These are phyloP conservation scores for Rotaria socialis DNA, from an alignment of 2,888 invertebrate species.

Conservation along the genomic window DNA sequence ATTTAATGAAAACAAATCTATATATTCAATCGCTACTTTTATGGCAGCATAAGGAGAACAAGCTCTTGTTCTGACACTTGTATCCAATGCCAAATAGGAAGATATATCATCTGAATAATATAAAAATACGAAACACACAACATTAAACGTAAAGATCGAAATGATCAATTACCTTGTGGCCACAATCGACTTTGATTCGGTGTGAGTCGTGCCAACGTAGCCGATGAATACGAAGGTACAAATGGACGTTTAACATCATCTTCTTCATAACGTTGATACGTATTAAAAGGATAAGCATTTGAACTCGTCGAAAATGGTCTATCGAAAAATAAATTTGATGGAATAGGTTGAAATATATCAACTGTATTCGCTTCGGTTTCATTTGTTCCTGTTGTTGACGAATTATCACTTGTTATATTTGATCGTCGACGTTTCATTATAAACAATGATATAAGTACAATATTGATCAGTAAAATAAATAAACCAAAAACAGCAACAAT, in stretches of 20 bases:
- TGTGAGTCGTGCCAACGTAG: not conserved
- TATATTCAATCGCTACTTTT: not conserved
- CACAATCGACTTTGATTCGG: not conserved
- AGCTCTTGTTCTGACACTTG: not conserved
- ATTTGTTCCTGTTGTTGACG: conserved; percentile 44
- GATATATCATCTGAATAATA: not conserved
- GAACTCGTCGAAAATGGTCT: not conserved
- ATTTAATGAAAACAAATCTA: not conserved
- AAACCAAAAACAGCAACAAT: conserved; percentile 40
- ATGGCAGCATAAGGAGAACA: not conserved
- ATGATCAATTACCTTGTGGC: not conserved
- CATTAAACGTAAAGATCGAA: too few relatives aligned
- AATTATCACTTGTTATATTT: conserved; percentile 43
- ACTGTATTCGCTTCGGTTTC: conserved; percentile 46
- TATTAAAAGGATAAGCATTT: conserved; percentile 21
- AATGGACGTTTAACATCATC: conserved; percentile 30
- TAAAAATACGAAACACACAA: not conserved
- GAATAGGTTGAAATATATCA: conserved; percentile 45
- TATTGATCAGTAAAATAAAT: conserved; percentile 44
- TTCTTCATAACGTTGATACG: conserved; percentile 8
- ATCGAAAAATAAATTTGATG: conserved; percentile 36
- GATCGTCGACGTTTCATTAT: conserved; percentile 39
- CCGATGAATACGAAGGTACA: not conserved
- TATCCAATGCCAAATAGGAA: not conserved
- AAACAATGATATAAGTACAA: conserved; percentile 42